Evolutionary conservation across 2,113 vertebrate species (phyloP), one percentile per base, ranked within the genome.

Genomic region (Ictalurus punctatus): DNA sequence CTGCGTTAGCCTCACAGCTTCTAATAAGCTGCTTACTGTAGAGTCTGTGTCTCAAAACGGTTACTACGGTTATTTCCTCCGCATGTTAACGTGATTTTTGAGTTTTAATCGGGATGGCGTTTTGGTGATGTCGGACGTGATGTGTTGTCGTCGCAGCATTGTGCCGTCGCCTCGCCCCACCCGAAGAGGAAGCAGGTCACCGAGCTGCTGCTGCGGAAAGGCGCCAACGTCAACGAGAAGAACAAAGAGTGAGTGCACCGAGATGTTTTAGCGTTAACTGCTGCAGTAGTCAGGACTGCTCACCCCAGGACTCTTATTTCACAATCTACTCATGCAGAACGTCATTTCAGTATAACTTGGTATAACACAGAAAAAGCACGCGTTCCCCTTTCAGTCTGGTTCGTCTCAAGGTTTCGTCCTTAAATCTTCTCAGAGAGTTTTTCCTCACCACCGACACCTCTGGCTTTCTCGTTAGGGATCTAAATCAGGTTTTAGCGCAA

Each of bases 101-200:
- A 71, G 69, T 30, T 37, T 71, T 73, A 21, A 73, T 73, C 17
- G 17, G 17, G 48, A 19, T 80, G 40, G 16, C 6, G 30, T 4
- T 52, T 37, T n/a, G 23, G 7, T 69, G 78, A 82, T 52, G 4
- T 27, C 16, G 0, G 27, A 52, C 44, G 44, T 48, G 44, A 4
- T 2, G 0, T 40, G 30, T 73, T 90, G 12, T 52, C 95, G 37
- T 94, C 92, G 44, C 91, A 99, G 98, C 98, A 99, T 92, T 99
- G 98, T 94, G 97, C 97, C 83, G 98, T 97, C 63, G 96, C 97
- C 1, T 99, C 98, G 86, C 97, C 97, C 0, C 99, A 99, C 92
- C 98, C 98, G 13, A 99, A 99, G 94, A 97, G 98, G 94, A 99
- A 99, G 90, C 98, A 99, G 95, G 98, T 99, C 37, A 97, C 97